These are phyloP conservation scores for Phoenicopterus ruber DNA, from an alignment of 2,113 vertebrate genomes.

Conservation along the genomic window DNA sequence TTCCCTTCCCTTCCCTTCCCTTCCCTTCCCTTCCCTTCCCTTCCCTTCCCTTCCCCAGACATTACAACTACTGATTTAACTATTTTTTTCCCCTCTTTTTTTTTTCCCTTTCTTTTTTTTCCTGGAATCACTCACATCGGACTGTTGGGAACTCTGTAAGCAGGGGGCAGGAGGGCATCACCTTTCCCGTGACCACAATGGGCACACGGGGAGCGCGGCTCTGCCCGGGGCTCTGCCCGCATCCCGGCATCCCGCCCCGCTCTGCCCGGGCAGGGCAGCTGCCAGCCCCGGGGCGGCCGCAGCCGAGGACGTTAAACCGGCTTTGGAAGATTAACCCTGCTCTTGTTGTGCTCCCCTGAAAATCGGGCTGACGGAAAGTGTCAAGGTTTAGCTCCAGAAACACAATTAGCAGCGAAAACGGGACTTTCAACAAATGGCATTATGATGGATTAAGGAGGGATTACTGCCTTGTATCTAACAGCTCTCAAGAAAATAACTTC, in stretches of 20 bases:
- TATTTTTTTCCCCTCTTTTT: no score
- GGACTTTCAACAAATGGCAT: slow-evolving; percentile 53
- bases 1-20: no score
- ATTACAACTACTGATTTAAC: not conserved
- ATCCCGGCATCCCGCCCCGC: no score
- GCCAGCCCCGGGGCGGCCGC: not conserved
- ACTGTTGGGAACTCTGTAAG: not conserved
- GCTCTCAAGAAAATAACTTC: slow-evolving; percentile 38
- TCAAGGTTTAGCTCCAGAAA: slow-evolving; percentile 34
- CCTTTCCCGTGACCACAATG: not conserved
- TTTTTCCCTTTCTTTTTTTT: no score
- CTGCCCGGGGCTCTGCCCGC: no score
- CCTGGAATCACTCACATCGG: accelerated
- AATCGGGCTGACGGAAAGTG: not conserved
- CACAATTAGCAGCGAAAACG: slow-evolving; percentile 57
- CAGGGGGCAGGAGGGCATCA: not conserved
- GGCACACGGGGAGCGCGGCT: accelerated
- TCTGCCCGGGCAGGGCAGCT: not conserved
- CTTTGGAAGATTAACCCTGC: not conserved
- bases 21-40: not conserved
- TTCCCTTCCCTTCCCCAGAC: no score
- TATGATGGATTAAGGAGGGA: slow-evolving; percentile 62
- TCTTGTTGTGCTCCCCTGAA: not conserved
- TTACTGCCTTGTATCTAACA: slow-evolving; percentile 32
- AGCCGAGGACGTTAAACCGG: not conserved